These are phyloP conservation scores for Vesta saturnalis DNA, from an alignment of 2,888 invertebrate genomes.

Conservation along the genomic window DNA sequence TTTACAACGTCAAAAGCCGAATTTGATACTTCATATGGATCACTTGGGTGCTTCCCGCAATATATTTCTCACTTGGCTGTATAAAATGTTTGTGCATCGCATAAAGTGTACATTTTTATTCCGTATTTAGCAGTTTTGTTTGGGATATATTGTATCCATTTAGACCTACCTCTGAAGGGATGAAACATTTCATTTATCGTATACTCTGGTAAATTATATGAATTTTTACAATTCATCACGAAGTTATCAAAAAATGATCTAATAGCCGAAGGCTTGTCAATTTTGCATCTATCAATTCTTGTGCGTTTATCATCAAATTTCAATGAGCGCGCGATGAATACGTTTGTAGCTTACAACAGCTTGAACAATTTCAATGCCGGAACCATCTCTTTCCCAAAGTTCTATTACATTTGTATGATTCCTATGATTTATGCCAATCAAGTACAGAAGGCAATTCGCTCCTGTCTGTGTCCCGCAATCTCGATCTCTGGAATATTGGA, in stretches of 20 bases:
- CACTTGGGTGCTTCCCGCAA: background rate
- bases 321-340: slow-evolving; percentile 1
- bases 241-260: no score
- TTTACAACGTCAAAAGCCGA: background rate
- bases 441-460: background rate
- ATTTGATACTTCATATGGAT: no score
- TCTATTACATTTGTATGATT: background rate
- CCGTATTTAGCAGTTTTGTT: background rate
- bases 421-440: no score
- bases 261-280: slow-evolving; percentile 3
- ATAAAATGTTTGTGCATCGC: background rate
- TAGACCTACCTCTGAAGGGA: slow-evolving; percentile 5
- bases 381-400: background rate
- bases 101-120: background rate
- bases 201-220: background rate
- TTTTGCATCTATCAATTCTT: background rate
- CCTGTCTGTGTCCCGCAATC: slow-evolving; percentile 2
- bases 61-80: background rate
- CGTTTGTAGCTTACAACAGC: background rate
- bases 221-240: slow-evolving; percentile 7
- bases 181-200: no score
- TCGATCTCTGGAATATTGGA: background rate
- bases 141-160: slow-evolving; percentile 4
- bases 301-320: background rate
- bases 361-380: no score